phyloP scores from a whole-genome alignment of 2,113 vertebrate genomes.

The Albula glossodonta region DNA sequence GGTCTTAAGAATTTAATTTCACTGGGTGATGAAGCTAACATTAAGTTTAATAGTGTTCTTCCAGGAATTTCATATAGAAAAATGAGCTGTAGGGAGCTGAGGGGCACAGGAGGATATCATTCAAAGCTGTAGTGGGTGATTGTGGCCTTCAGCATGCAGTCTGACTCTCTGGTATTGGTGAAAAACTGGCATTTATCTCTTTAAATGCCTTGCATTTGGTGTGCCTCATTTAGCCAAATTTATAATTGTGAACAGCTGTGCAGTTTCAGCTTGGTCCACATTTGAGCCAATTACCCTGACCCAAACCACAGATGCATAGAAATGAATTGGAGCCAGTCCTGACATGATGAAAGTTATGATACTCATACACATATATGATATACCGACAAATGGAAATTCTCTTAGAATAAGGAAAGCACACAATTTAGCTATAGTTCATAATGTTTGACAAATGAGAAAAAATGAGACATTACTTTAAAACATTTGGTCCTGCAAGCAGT shows the following conservation, averaged over 20 bases:
- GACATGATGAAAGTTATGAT: too few relatives aligned
- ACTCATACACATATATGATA: too few relatives aligned
- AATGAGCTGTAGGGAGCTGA: neutral
- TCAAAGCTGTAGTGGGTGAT: neutral
- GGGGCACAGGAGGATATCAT: neutral
- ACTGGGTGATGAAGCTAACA: neutral
- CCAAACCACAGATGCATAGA: too few relatives aligned
- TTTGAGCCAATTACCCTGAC: too few relatives aligned
- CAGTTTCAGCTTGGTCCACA: neutral
- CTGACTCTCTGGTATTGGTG: neutral
- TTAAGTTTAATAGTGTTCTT: neutral
- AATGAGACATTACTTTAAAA: too few relatives aligned
- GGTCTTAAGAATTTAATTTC: neutral
- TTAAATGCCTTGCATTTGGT: neutral
- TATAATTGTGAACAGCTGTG: neutral
- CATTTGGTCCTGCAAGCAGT: too few relatives aligned
- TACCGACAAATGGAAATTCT: too few relatives aligned
- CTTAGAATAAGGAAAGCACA: too few relatives aligned
- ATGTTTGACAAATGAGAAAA: too few relatives aligned
- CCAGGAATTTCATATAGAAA: constrained; percentile 3
- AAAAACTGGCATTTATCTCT: too few relatives aligned
- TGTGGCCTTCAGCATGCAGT: neutral
- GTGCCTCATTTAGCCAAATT: neutral
- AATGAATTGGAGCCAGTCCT: too few relatives aligned
- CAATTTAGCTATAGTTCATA: too few relatives aligned